These are phyloP conservation scores for Misgurnus mizolepis DNA, from an alignment of 2,113 vertebrate species.

Conservation along the genomic window DNA sequence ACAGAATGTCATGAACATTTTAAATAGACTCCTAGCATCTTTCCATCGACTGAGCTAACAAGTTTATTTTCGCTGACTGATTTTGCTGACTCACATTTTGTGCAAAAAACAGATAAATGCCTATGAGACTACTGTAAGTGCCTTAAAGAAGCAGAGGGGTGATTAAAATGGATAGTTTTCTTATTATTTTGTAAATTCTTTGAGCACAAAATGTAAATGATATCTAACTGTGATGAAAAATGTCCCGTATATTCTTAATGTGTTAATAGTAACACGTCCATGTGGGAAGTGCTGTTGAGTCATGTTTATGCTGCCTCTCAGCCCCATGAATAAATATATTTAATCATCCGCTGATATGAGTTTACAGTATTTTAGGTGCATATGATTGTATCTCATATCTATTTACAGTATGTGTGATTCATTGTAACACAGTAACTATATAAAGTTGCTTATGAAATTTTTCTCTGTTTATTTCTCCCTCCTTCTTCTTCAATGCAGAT, in stretches of 20 bases:
- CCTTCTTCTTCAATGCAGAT: constrained; percentile 72
- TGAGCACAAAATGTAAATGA: too few species aligned
- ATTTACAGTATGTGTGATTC: background rate
- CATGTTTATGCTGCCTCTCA: background rate
- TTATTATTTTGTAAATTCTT: background rate
- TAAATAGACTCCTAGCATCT: background rate
- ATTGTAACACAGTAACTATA: background rate
- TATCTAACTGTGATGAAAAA: background rate
- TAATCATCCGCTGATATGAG: constrained; percentile 10
- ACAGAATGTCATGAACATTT: constrained; percentile 5
- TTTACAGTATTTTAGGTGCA: background rate
- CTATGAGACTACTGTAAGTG: background rate
- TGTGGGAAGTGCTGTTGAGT: background rate
- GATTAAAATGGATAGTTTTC: background rate
- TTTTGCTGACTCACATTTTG: constrained; percentile 10
- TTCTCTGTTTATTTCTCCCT: background rate
- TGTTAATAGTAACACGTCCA: background rate
- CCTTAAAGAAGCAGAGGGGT: background rate
- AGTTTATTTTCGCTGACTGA: constrained; percentile 6
- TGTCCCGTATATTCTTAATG: background rate
- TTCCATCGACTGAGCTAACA: constrained; percentile 23
- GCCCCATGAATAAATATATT: background rate
- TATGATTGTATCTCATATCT: background rate
- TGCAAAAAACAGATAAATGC: constrained; percentile 5
- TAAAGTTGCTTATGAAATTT: background rate